Evolutionary conservation across 1,140 invertebrate species (phyloP).

Genomic region (Micrasema minimum): DNA sequence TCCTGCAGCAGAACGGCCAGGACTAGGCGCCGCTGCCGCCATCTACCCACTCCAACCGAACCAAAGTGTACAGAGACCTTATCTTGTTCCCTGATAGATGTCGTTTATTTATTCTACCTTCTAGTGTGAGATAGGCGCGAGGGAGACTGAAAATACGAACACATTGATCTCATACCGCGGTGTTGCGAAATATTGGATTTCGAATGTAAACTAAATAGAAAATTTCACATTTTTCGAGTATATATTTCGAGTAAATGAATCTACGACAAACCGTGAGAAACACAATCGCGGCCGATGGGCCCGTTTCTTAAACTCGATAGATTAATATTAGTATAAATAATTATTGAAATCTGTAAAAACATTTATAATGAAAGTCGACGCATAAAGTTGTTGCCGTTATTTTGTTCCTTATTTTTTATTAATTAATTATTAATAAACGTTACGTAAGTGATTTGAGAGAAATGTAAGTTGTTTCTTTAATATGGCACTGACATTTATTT

Average conservation of each 20-base stretch:
- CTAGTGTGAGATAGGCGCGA: slow-evolving; percentile 9
- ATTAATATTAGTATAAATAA: too few relatives aligned
- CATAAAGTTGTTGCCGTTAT: slow-evolving; percentile 14
- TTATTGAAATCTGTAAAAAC: slow-evolving; percentile 2
- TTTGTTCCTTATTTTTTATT: slow-evolving; percentile 36
- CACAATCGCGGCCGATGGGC: slow-evolving; percentile 8
- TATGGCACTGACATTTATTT: slow-evolving; percentile 33
- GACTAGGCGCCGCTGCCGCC: slow-evolving; percentile 62
- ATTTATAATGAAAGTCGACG: slow-evolving; percentile 21
- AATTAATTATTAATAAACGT: slow-evolving; percentile 8
- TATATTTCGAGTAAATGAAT: slow-evolving; percentile 49
- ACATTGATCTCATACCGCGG: slow-evolving; percentile 49
- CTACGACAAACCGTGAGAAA: slow-evolving; percentile 25
- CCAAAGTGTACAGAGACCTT: slow-evolving; percentile 45
- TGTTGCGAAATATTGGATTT: slow-evolving; percentile 48
- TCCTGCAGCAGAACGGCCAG: slow-evolving; percentile 75
- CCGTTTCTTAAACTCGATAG: background rate
- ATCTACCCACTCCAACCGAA: slow-evolving; percentile 46
- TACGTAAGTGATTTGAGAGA: slow-evolving; percentile 25
- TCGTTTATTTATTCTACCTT: slow-evolving; percentile 37
- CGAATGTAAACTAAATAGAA: slow-evolving; percentile 44
- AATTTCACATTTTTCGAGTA: slow-evolving; percentile 52
- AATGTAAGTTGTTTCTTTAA: background rate
- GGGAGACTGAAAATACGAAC: slow-evolving; percentile 11
- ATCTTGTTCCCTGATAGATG: slow-evolving; percentile 40